Base-by-base conservation (phyloP, 1,140 invertebrate genomes). In the Cherax destructor region DNA sequence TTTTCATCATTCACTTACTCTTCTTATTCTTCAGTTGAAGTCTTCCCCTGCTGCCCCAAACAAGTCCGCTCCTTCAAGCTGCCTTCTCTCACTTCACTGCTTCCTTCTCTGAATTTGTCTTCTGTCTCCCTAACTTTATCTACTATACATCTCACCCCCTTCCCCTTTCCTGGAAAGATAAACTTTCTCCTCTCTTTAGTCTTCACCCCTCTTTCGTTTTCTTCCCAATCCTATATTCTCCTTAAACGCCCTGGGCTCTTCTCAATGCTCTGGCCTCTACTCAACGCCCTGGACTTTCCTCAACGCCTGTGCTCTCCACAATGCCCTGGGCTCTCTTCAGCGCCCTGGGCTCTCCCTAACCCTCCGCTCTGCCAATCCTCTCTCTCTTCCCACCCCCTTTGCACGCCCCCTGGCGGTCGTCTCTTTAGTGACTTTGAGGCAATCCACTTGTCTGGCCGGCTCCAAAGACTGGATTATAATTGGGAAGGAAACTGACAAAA, bases 401-500 rank as follows among this genome's bases (percentile, higher is more conserved):
- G 5, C 13, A 65, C 61, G 47, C 78, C 77, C 77, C 10, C 16
- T 69, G 21, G 1, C 21, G 6, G 16, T 69, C 65, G 65, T n/a
- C 65, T 69, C 65, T 69, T 69, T 69, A 74, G n/a, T 30, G 69
- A 74, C 69, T 74, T 74, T 74, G 69, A 24, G 69, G 24, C 69
- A 74, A 30, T 0, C 69, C n/a, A 74, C 69, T 74, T 74, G 69
- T 74, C 69, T 74, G 69, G 69, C 24, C 9, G 4, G 69, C 9
- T 30, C 69, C 69, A 74, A 74, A 74, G 69, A 74, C 69, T 30
- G 69, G 69, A 74, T 74, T 74, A 74, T 74, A 74, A 74, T 30
- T 30, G 69, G 69, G 69, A 74, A 74, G 69, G 69, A 74, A 74
- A 74, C 69, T 74, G 69, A 74, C 69, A 74, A 74, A 74, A 74